Percentiles rank a stretch among this genome's conserved stretches.
These are phyloP conservation scores for Agrotis clavis DNA, from an alignment of 2,888 invertebrate genomes.

Conservation along the genomic window DNA sequence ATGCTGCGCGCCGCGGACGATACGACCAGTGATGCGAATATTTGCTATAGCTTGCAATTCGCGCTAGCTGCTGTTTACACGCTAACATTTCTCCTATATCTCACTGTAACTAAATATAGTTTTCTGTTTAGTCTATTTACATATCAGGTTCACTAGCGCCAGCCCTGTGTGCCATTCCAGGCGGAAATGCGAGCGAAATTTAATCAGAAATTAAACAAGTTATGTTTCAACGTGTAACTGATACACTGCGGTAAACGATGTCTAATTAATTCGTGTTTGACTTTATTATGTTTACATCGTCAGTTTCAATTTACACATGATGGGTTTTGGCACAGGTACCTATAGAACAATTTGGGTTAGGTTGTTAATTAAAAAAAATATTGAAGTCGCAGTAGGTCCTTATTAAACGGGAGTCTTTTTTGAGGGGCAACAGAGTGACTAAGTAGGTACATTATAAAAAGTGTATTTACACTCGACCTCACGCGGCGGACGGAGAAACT, in stretches of 20 bases:
- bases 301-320: slow-evolving; percentile 46
- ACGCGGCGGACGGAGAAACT: slow-evolving; percentile 87
- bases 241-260: slow-evolving; percentile 54
- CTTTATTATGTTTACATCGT: slow-evolving; percentile 48
- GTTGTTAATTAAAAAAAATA: slow-evolving; percentile 34
- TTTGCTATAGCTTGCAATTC: slow-evolving; percentile 44
- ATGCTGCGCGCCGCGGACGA: neutral
- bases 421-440: slow-evolving; percentile 84
- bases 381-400: slow-evolving; percentile 64
- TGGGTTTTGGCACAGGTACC: slow-evolving; percentile 34
- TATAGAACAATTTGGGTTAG: slow-evolving; percentile 9
- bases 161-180: slow-evolving; percentile 30
- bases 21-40: slow-evolving; percentile 12
- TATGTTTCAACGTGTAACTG: slow-evolving; percentile 55
- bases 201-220: slow-evolving; percentile 53
- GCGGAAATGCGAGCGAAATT: slow-evolving; percentile 45
- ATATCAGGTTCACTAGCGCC: slow-evolving; percentile 23
- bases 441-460: slow-evolving; percentile 90
- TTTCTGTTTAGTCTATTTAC: slow-evolving; percentile 9
- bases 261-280: slow-evolving; percentile 57
- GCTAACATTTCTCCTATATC: neutral
- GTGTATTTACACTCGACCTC: slow-evolving; percentile 90
- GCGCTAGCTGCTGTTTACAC: slow-evolving; percentile 9
- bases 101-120: neutral
- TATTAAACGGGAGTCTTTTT: slow-evolving; percentile 84